Base-by-base conservation (phyloP, 2,888 invertebrate species). In the Nomada goodeniana region DNA sequence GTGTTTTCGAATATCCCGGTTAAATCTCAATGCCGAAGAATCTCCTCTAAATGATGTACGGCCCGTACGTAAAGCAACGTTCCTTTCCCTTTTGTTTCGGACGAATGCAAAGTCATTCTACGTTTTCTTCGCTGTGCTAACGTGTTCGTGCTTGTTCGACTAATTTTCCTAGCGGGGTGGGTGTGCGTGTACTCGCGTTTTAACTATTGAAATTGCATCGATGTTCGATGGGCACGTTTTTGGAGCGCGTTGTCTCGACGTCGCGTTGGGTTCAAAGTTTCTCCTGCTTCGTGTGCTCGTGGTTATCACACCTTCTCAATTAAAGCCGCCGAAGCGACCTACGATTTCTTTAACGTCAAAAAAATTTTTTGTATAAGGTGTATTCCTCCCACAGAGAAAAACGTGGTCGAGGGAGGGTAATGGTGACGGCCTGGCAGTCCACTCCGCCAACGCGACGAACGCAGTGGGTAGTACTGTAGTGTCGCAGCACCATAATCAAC, bases 341-440 rank as follows among this genome's bases (percentile, higher is more conserved):
- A 72, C 63, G 57, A 80, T 75, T 20, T 81, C 50, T 86, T 78
- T 87, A 89, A 88, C 77, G 67, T 76, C 53, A 15, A 80, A 61
- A 84, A 86, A 83, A 36, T 36, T 80, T 89, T 85, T 90, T 88
- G 72, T 80, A 87, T 84, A 88, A 89, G 88, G 83, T 86, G 42
- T 88, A 63, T 90, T 90, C 82, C 88, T 89, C 81, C 82, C 94
- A 70, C 93, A 96, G 96, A 95, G 96, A 91, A 96, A 96, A 94
- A 95, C 95, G 92, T 95, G 95, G 95, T 95, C 95, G 90, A 94
- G 95, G 89, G 95, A 95, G 91, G 95, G 95, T 94, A 95, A 95
- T 95, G 95, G 94, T 95, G 95, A 95, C 94, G 94, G 94, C 91
- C 91, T 94, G 91, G 94, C 94, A 90, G 91, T 92, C 81, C 92